A percentile compares a stretch with the other conserved stretches of the same genome.
These are phyloP conservation scores for Trichogramma dendrolimi DNA, from an alignment of 2,888 invertebrate species.

Conservation along the genomic window DNA sequence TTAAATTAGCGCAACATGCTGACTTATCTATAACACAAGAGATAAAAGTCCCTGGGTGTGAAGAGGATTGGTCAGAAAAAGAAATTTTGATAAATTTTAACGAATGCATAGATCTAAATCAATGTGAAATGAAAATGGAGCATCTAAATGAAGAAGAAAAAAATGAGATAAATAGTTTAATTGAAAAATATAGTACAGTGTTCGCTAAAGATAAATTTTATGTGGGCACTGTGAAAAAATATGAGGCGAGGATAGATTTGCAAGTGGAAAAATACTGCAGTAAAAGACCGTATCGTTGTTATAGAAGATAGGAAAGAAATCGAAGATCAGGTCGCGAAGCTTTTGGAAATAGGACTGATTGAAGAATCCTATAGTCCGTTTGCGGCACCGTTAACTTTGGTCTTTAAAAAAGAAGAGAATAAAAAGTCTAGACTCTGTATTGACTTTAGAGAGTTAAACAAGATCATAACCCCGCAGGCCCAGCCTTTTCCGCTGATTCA, in stretches of 20 bases:
- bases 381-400: conserved; percentile 30
- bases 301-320: conserved; percentile 32
- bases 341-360: conserved; percentile 31
- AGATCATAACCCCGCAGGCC: conserved; percentile 30
- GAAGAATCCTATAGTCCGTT: conserved; percentile 35
- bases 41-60: not conserved
- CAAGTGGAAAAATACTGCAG: conserved; percentile 29
- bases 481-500: conserved; percentile 34
- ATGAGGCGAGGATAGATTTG: conserved; percentile 33
- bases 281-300: conserved; percentile 30
- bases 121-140: conserved; percentile 21
- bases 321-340: conserved; percentile 30
- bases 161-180: conserved; percentile 25
- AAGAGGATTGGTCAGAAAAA: not conserved
- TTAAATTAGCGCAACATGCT: conserved; percentile 31
- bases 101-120: conserved; percentile 19
- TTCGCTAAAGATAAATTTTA: conserved; percentile 36
- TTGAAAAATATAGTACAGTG: conserved; percentile 29
- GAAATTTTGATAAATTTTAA: conserved; percentile 25
- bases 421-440: conserved; percentile 31
- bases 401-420: conserved; percentile 31
- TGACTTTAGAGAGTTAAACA: conserved; percentile 33
- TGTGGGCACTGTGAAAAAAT: conserved; percentile 30
- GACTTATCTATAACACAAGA: conserved; percentile 25
- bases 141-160: conserved; percentile 17